Base-by-base conservation (phyloP, 2,797 vertebrate species). In the Huso huso region DNA sequence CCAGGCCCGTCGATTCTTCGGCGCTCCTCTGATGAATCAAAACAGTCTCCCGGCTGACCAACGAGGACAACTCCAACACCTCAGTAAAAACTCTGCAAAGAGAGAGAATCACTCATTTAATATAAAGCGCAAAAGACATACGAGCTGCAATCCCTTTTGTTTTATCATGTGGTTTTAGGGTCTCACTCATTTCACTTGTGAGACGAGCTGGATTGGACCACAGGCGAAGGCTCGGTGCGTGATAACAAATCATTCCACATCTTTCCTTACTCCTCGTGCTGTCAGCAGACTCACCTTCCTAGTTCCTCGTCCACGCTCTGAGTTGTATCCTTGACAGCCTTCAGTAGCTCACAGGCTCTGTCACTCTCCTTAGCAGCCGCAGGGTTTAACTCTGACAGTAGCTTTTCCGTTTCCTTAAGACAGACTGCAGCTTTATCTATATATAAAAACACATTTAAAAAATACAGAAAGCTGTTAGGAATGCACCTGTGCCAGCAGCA, bases 11-110 rank as follows among this genome's bases (percentile, higher is more conserved):
- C 15, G 78, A 63, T 8, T 83, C 76, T 67, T 90, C 88, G 67
- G 88, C 88, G 49, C 69, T 8, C 7, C 72, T 70, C 71, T 83
- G 86, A 69, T 86, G 82, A 48, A 77, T 69, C 7, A 81, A 72
- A 66, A 86, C 72, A 0, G 82, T 84, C 69, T 94, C 90, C 64
- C 82, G 87, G 72, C 79, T 88, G 6, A 82, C 82, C 72, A 90
- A 72, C 0, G 78, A 89, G 0, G 89, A 88, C 65, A 96, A 76
- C 69, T 93, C 86, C 77, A 83, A 71, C 51, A 92, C 81, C 23
- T 90, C 78, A 2, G 73, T 78, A 71, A 88, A 84, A 10, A 70
- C 69, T 72, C 93, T 95, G 67, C 1, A 64, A 65, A 58, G 64
- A 69, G 37, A 51, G 49, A 49, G 62, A 68, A 66, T 65, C 59